phyloP scores from a whole-genome alignment of 1,140 invertebrate species.

The Drosophila cardini region DNA sequence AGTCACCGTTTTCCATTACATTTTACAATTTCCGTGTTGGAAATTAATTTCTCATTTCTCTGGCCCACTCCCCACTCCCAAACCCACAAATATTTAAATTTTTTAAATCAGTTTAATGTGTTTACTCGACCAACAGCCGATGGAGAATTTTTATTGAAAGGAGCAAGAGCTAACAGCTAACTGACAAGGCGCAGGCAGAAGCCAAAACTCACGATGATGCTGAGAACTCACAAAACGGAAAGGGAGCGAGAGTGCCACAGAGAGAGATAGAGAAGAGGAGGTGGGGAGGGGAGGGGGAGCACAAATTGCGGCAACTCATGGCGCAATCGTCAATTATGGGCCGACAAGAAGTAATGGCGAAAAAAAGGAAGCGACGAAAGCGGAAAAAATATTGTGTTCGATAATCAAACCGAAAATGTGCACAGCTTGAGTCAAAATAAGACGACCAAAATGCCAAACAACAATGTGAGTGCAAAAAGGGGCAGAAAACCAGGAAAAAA shows the following conservation, averaged over 20 bases:
- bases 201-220: constrained; percentile 32
- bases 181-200: constrained; percentile 23
- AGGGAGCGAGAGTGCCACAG: neutral
- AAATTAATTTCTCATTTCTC: constrained; percentile 64
- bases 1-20: constrained; percentile 62
- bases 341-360: constrained; percentile 62
- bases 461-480: constrained; percentile 63
- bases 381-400: constrained; percentile 82
- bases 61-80: neutral
- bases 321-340: constrained; percentile 81
- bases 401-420: constrained; percentile 83
- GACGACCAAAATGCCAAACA: constrained; percentile 43
- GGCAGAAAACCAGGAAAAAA: constrained; percentile 63
- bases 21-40: constrained; percentile 70
- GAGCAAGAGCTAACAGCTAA: constrained; percentile 34
- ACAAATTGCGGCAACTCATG: constrained; percentile 77
- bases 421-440: constrained; percentile 80
- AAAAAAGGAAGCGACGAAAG: constrained; percentile 53
- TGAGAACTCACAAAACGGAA: neutral
- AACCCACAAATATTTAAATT: constrained; percentile 58
- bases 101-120: constrained; percentile 68
- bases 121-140: constrained; percentile 60
- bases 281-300: neutral
- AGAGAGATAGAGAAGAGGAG: neutral
- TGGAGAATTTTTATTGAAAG: constrained; percentile 64